Base-by-base conservation (phyloP, 2,113 vertebrate genomes). In the Balaeniceps rex region DNA sequence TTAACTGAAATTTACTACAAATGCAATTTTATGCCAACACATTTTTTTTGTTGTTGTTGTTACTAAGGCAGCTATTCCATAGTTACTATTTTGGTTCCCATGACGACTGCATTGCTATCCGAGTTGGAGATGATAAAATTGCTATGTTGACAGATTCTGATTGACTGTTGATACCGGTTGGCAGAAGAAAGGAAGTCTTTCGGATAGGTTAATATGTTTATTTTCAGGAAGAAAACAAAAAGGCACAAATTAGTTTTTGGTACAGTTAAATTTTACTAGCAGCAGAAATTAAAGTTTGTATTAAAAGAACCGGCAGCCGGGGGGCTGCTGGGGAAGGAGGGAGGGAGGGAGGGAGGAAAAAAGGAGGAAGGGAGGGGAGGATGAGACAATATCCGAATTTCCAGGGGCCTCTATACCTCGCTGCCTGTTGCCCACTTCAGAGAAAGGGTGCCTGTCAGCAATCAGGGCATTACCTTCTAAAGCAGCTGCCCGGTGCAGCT, bases 61-160 rank as follows among this genome's bases (percentile, higher is more conserved):
- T 95, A 94, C 95, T 95, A 96, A 94, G 94, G 97, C 91, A 97
- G 91, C 85, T 94, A 91, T 93, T 97, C 94, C 94, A 88, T 89
- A 94, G 97, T 94, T 94, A 94, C 86, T 96, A 66, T 96, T 96
- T 94, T 93, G 61, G 97, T 97, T 98, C 97, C 97, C 97, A 98
- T 98, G 94, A 96, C 92, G 83, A 98, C 96, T 96, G 78, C 87
- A 91, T 95, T 95, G 95, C 92, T 96, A 90, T 88, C 90, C 7
- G 1, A 87, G 81, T 93, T 96, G 93, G 92, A 96, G 80, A 96
- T 1, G 92, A 96, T 94, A 94, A 95, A 97, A 97, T 97, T 97
- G 95, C 93, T 97, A 96, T 97, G 95, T 97, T 97, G 97, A 97
- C 97, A 97, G 97, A 93, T 95, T 97, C 93, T 96, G 97, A 97